phyloP scores from a whole-genome alignment of 1,140 invertebrate genomes.

The Caenorhabditis brenneri region DNA sequence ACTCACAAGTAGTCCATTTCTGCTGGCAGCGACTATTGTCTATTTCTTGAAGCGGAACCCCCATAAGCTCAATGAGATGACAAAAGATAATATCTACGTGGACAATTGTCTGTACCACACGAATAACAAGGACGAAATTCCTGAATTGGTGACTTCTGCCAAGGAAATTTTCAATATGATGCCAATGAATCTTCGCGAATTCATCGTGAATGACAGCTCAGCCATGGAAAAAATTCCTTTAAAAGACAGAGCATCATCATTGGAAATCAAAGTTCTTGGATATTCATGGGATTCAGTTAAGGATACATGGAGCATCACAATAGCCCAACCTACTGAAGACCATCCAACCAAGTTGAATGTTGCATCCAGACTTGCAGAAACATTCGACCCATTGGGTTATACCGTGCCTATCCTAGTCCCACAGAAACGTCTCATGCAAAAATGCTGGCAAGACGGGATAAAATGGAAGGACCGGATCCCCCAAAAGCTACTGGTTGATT shows the following conservation, averaged over 20 bases:
- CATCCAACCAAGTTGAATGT: neutral
- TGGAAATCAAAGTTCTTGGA: neutral
- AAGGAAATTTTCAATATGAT: too few species aligned
- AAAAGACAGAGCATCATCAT: neutral
- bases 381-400: too few species aligned
- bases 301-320: neutral
- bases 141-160: too few species aligned
- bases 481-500: neutral
- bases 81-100: neutral
- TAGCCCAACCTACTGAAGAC: neutral
- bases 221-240: neutral
- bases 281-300: neutral
- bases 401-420: neutral
- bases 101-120: neutral
- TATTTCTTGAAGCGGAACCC: too few species aligned
- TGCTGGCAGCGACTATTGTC: too few species aligned
- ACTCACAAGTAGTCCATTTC: too few species aligned
- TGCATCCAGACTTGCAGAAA: neutral
- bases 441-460: neutral
- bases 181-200: too few species aligned
- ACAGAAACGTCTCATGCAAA: neutral
- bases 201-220: too few species aligned
- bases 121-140: neutral
- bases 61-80: too few species aligned
- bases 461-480: too few species aligned